Conservation (phyloP, 2,888 invertebrate genomes). For the Andrena flavipes region DNA sequence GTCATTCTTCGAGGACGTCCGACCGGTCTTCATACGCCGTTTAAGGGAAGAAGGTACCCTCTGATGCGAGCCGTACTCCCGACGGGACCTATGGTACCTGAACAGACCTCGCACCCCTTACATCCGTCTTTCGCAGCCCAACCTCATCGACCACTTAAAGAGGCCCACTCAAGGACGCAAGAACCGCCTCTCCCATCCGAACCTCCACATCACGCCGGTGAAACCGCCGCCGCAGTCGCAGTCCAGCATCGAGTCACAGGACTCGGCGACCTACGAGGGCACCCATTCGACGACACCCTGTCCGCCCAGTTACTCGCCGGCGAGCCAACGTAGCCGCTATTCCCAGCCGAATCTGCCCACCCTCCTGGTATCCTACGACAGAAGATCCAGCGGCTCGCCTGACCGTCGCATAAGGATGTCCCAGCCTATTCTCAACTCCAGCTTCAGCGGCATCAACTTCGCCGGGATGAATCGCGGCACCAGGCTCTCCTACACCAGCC, state of each 20-base stretch:
- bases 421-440: conserved; percentile 79
- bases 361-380: conserved; percentile 76
- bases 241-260: conserved; percentile 79
- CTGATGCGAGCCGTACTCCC: conserved; percentile 86
- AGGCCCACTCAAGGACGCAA: conserved; percentile 72
- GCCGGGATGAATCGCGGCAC: conserved; percentile 73
- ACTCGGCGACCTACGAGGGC: conserved; percentile 76
- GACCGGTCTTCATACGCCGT: conserved; percentile 87
- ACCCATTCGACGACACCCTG: conserved; percentile 76
- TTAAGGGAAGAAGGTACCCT: conserved; percentile 86
- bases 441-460: conserved; percentile 76
- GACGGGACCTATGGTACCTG: conserved; percentile 86
- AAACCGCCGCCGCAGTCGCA: conserved; percentile 74
- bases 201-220: conserved; percentile 79
- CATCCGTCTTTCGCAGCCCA: conserved; percentile 82
- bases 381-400: conserved; percentile 65
- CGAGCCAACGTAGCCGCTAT: conserved; percentile 80
- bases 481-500: conserved; percentile 79
- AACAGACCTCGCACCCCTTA: conserved; percentile 81
- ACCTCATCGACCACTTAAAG: conserved; percentile 78
- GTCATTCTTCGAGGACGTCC: conserved; percentile 82
- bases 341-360: conserved; percentile 82
- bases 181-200: conserved; percentile 80
- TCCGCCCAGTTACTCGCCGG: conserved; percentile 79
- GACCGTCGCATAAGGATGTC: conserved; percentile 81